Conservation (phyloP, 2,888 invertebrate species). For the Calliopum simillimum region DNA sequence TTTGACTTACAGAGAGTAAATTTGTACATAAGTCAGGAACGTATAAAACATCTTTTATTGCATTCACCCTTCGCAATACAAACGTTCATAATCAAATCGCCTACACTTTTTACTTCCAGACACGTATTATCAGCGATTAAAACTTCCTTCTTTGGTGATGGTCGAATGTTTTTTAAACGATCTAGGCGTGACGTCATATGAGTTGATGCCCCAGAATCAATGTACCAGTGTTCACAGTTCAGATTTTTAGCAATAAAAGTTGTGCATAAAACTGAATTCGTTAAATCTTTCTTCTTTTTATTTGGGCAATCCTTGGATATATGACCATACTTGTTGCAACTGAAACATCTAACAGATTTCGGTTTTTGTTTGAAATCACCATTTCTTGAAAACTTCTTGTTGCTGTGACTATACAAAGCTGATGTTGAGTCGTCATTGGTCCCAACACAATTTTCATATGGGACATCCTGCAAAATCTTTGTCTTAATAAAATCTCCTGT, state of each 20-base stretch:
- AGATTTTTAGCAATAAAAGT: constrained; percentile 20
- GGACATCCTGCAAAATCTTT: constrained; percentile 35
- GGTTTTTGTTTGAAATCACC: too few species aligned
- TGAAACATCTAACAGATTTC: too few species aligned
- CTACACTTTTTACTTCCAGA: constrained; percentile 31
- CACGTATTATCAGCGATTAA: constrained; percentile 34
- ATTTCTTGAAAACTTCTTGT: too few species aligned
- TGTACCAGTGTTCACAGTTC: constrained; percentile 31
- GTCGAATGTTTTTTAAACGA: constrained; percentile 11
- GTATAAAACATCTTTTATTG: constrained; percentile 32
- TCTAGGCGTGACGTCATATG: constrained; percentile 34
- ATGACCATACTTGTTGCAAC: constrained; percentile 26
- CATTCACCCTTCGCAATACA: constrained; percentile 8
- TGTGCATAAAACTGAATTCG: constrained; percentile 23
- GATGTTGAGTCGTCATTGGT: too few species aligned
- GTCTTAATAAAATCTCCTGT: constrained; percentile 36
- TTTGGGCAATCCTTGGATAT: constrained; percentile 25
- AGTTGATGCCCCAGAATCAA: constrained; percentile 32
- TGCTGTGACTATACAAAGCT: too few species aligned
- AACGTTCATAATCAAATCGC: constrained; percentile 14
- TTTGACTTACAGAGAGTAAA: constrained; percentile 24
- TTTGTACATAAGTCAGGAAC: constrained; percentile 29
- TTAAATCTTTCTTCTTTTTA: not conserved
- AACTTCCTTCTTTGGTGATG: constrained; percentile 28
- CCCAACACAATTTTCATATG: too few species aligned